Conservation (phyloP, 2,797 vertebrate species). For the Dendrocincla fuliginosa region DNA sequence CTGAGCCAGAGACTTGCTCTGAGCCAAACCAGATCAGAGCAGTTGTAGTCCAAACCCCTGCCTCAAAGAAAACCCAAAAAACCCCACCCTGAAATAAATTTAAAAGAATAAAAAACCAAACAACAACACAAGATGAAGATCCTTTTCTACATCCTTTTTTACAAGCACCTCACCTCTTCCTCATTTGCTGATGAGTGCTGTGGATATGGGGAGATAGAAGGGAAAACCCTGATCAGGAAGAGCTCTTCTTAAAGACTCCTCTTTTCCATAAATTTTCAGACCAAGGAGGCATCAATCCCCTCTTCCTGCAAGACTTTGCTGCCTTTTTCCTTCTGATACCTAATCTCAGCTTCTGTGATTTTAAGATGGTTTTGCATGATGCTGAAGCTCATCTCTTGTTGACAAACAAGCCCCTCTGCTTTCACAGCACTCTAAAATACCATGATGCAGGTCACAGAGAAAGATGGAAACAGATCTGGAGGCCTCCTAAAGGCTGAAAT, state of each 20-base stretch:
- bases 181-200: background rate
- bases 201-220: rapidly evolving
- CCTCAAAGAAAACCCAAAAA: background rate
- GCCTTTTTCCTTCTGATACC: background rate
- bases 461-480: background rate
- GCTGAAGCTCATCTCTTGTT: background rate
- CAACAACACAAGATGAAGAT: background rate
- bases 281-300: background rate
- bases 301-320: background rate
- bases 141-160: background rate
- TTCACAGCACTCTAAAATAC: background rate
- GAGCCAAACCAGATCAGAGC: background rate
- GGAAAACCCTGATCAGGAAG: background rate
- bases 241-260: background rate
- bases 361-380: background rate
- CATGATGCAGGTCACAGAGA: too few species aligned
- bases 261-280: background rate
- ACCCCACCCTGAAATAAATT: background rate
- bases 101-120: background rate
- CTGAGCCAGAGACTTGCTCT: background rate
- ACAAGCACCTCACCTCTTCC: background rate
- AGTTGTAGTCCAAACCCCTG: background rate
- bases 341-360: background rate
- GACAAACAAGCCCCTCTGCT: background rate
- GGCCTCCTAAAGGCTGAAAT: background rate